phyloP scores from a whole-genome alignment of 2,888 invertebrate genomes.

The Lamellibrachia satsuma region DNA sequence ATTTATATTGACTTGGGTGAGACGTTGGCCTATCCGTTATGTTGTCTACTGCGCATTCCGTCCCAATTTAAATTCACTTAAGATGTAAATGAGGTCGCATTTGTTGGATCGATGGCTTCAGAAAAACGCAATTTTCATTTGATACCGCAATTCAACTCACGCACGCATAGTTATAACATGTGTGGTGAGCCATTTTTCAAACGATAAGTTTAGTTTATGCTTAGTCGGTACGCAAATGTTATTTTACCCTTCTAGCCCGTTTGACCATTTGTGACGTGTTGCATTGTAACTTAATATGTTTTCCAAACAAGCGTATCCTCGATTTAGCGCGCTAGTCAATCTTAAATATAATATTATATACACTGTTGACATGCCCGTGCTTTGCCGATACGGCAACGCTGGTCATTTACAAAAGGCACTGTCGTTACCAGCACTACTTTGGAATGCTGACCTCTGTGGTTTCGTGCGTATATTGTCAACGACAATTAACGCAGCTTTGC shows the following conservation, averaged over 20 bases:
- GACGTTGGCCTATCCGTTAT: neutral
- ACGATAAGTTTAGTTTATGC: neutral
- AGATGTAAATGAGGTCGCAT: neutral
- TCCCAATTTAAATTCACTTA: neutral
- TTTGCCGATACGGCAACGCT: neutral
- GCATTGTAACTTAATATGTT: neutral
- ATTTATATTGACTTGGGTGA: neutral
- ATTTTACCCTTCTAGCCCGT: neutral
- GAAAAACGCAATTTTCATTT: neutral
- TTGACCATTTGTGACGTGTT: neutral
- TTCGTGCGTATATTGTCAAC: neutral
- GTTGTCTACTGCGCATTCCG: neutral
- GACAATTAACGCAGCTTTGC: neutral
- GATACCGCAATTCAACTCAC: neutral
- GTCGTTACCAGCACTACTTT: neutral
- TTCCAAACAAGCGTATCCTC: neutral
- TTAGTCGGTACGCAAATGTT: neutral
- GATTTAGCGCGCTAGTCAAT: neutral
- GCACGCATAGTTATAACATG: neutral
- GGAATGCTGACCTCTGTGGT: neutral
- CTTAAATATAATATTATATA: neutral
- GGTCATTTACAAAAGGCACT: neutral
- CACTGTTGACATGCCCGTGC: neutral
- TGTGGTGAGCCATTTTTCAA: neutral
- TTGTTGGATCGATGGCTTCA: neutral